Percentiles rank a stretch among this genome's conserved stretches.
Evolutionary conservation across 2,797 vertebrate genomes (phyloP).

Genomic region (Oceanodroma leucorhoa): DNA sequence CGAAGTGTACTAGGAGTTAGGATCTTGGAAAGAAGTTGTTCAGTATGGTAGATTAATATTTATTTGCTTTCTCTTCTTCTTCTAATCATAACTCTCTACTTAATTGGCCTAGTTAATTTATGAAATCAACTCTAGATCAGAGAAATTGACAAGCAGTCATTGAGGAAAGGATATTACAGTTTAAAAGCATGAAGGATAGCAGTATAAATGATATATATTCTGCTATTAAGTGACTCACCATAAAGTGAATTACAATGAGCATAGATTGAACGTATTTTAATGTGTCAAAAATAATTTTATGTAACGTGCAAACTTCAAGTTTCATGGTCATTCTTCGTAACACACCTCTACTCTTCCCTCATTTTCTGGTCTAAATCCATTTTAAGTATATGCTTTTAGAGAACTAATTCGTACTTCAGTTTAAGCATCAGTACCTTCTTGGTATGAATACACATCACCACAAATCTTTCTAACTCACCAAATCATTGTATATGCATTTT

Average conservation of each 20-base stretch:
- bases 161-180: conserved; percentile 72
- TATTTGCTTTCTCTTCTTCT: conserved; percentile 73
- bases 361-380: background rate
- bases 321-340: conserved; percentile 49
- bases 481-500: background rate
- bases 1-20: background rate
- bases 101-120: conserved; percentile 77
- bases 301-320: conserved; percentile 51
- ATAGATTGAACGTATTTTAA: conserved; percentile 55
- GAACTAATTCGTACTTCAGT: background rate
- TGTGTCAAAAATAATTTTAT: conserved; percentile 64
- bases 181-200: conserved; percentile 73
- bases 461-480: background rate
- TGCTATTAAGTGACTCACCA: conserved; percentile 68
- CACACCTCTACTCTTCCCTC: background rate
- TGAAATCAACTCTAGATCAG: conserved; percentile 77
- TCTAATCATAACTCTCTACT: conserved; percentile 71
- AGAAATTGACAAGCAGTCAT: conserved; percentile 75
- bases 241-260: conserved; percentile 70
- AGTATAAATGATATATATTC: conserved; percentile 73
- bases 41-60: conserved; percentile 67
- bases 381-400: conserved; percentile 11
- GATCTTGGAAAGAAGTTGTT: conserved; percentile 35
- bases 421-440: background rate
- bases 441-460: background rate